Evolutionary conservation across 53 echinoderm and acorn worm genomes (phyloP).

Genomic region (Stichopus horrens): DNA sequence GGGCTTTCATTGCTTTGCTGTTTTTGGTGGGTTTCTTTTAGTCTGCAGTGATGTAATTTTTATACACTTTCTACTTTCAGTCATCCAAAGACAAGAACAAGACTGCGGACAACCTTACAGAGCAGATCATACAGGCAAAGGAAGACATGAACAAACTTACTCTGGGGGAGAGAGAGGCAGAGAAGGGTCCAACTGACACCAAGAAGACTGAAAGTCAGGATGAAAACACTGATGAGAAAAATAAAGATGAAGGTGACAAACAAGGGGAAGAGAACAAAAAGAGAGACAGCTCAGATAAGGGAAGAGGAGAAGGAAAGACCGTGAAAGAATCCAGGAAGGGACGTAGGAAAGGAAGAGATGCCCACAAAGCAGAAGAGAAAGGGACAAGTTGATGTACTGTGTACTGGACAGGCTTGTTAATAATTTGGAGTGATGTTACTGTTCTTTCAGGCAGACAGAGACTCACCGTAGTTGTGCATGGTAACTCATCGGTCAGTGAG

Average conservation of each 20-base stretch:
- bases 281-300: constrained; percentile 11
- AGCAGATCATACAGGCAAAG: constrained; percentile 3
- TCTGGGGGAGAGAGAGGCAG: neutral
- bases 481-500: no score
- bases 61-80: neutral
- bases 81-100: constrained; percentile 20
- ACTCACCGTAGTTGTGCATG: no score
- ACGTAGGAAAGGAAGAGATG: constrained; percentile 73
- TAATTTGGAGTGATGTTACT: no score
- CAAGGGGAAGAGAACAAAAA: constrained; percentile 8
- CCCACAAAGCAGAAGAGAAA: constrained; percentile 64
- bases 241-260: constrained; percentile 10
- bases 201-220: constrained; percentile 11
- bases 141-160: constrained; percentile 6
- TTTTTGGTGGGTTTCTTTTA: no score
- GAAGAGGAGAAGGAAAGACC: constrained; percentile 35
- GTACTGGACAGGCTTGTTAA: neutral
- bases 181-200: neutral
- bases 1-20: no score
- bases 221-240: neutral
- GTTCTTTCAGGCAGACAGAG: no score
- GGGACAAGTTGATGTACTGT: neutral
- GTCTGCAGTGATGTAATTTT: no score
- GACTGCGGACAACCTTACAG: neutral
- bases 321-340: constrained; percentile 74